Percentiles rank a stretch among this genome's conserved stretches.
Evolutionary conservation across 2,888 invertebrate species (phyloP).

Genomic region (Vannuccia rotundouncinata): DNA sequence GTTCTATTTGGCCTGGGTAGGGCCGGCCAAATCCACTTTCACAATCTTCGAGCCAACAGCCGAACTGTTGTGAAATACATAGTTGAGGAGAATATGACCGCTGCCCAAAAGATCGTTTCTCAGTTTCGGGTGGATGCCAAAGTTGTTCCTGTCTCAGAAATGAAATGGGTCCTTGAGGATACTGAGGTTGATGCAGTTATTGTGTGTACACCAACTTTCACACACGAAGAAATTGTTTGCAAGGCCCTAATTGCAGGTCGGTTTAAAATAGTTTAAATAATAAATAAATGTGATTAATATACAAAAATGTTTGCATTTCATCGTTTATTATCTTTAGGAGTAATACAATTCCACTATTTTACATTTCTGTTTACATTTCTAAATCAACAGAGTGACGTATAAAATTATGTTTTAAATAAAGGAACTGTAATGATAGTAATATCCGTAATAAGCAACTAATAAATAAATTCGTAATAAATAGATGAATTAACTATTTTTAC

Average conservation of each 20-base stretch:
- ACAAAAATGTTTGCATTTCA: too few relatives aligned
- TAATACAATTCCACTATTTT: too few relatives aligned
- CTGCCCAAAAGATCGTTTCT: conserved; percentile 33
- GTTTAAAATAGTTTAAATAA: too few relatives aligned
- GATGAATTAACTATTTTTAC: too few relatives aligned
- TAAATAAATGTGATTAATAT: too few relatives aligned
- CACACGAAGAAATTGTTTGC: conserved; percentile 41
- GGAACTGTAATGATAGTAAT: too few relatives aligned
- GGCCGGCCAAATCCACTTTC: conserved; percentile 42
- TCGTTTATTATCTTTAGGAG: too few relatives aligned
- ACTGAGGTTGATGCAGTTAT: conserved; percentile 42
- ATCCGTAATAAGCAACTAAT: too few relatives aligned
- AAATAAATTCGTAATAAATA: too few relatives aligned
- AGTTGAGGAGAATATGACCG: conserved; percentile 41
- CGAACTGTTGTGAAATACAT: conserved; percentile 40
- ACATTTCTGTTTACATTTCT: too few relatives aligned
- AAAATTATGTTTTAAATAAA: too few relatives aligned
- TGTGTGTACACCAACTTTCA: conserved; percentile 42
- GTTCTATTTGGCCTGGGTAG: conserved; percentile 44
- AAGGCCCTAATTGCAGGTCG: conserved; percentile 40
- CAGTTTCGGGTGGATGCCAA: conserved; percentile 22
- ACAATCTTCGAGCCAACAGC: conserved; percentile 40
- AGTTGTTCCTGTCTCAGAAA: conserved; percentile 3
- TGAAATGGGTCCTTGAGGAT: conserved; percentile 38
- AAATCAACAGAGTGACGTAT: too few relatives aligned